Conservation (phyloP, 2,888 invertebrate genomes). For the Stenoptilia bipunctidactyla region DNA sequence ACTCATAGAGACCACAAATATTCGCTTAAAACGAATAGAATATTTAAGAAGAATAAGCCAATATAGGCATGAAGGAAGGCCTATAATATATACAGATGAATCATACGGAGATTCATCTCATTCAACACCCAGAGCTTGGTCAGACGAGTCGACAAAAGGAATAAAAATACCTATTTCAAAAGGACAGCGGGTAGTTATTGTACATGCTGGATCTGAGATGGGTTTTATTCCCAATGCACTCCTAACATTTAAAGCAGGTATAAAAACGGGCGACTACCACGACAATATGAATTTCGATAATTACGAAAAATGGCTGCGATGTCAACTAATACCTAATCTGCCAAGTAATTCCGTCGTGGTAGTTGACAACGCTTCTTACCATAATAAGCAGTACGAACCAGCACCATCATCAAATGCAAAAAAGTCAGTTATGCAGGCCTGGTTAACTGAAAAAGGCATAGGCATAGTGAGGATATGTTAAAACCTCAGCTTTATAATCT, state of each 20-base stretch:
- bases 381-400: too few relatives aligned
- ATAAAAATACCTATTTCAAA: constrained; percentile 10
- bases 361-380: too few relatives aligned
- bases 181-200: constrained; percentile 7
- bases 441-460: constrained; percentile 7
- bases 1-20: too few relatives aligned
- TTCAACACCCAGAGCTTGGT: constrained; percentile 7
- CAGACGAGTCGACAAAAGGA: constrained; percentile 6
- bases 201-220: constrained; percentile 8
- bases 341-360: too few relatives aligned
- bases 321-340: too few relatives aligned
- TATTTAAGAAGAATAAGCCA: too few relatives aligned
- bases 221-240: constrained; percentile 10
- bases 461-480: constrained; percentile 5
- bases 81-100: constrained; percentile 14
- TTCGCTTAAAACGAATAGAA: too few relatives aligned
- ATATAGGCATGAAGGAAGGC: constrained; percentile 11
- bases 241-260: constrained; percentile 3
- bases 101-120: constrained; percentile 13
- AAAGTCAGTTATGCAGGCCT: too few relatives aligned
- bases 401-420: too few relatives aligned
- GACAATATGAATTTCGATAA: constrained; percentile 12
- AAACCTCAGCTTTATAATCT: constrained; percentile 9
- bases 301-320: constrained; percentile 10
- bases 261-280: constrained; percentile 10